These are phyloP conservation scores for Acrossocheilus fasciatus DNA, from an alignment of 2,797 vertebrate genomes.

Conservation along the genomic window DNA sequence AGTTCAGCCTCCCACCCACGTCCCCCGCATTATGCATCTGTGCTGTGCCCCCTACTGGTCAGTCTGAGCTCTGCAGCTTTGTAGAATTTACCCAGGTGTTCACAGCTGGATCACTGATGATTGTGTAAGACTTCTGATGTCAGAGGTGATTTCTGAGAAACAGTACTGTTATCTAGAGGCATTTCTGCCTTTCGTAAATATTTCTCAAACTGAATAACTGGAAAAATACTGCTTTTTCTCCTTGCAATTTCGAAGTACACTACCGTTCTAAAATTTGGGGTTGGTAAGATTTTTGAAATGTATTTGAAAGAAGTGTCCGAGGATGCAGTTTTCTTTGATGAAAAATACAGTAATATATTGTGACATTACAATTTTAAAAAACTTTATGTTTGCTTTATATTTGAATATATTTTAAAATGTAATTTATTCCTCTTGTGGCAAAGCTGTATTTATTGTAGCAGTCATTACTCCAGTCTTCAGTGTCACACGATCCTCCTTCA, in stretches of 20 bases:
- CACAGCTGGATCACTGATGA: background rate
- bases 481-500: background rate
- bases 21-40: conserved; percentile 82
- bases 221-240: background rate
- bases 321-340: background rate
- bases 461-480: background rate
- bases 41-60: conserved; percentile 80
- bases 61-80: conserved; percentile 61
- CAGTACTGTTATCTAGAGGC: background rate
- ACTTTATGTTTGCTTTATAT: background rate
- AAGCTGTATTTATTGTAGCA: background rate
- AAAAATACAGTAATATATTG: background rate
- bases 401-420: background rate
- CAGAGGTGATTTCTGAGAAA: background rate
- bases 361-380: background rate
- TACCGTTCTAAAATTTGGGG: background rate
- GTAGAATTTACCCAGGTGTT: background rate
- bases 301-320: background rate
- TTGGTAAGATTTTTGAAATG: background rate
- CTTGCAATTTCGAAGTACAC: background rate
- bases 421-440: background rate
- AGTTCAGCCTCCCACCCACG: conserved; percentile 83
- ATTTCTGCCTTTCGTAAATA: background rate
- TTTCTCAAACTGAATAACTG: background rate
- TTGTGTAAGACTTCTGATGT: background rate